Evolutionary conservation across 1,140 invertebrate species (phyloP), one percentile per base, ranked within the genome.

Genomic region (Rhagoletis zephyria): DNA sequence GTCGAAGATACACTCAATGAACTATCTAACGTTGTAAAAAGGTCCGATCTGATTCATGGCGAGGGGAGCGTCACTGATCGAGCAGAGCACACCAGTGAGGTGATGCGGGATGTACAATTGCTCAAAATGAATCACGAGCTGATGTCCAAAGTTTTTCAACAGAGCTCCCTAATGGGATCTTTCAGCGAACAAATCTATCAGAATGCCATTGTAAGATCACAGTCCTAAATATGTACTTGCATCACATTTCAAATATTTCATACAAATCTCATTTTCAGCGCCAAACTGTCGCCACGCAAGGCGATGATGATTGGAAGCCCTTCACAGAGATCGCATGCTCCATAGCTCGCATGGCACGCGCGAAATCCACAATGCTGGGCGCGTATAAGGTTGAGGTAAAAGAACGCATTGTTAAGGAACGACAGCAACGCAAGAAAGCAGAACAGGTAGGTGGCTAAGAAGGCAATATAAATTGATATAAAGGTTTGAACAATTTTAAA

Each of bases 71-170:
- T 87, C 51, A 56, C 51, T 9, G 88, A 89, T 60, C 85, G 86
- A 3, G 60, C 85, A 10, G 88, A 89, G 65, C 85, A 88, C 74
- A 88, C 89, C 9, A 88, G 85, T 12, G 89, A 89, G 77, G 81
- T 87, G 2, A 86, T 89, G 12, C 87, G 89, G 51, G 89, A 89
- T 81, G 87, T 87, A 0, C 87, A 88, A 65, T 48, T 89, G 3
- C 60, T 89, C 5, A 89, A 89, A 81, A 88, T 88, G 70, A 85
- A 51, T 48, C 89, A 89, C 85, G 88, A 89, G 63, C 45, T 88
- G 1, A 85, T 89, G 42, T 87, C 85, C 14, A 88, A 88, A 3
- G 65, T 88, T 10, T 60, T 89, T 7, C 51, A 88, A 40, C 85
- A 87, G 45, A 88, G 63, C 40, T 87, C 85, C 0, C 70, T 88